Evolutionary conservation across 2,888 invertebrate species (phyloP).

Genomic region (Polymixis lichenea): DNA sequence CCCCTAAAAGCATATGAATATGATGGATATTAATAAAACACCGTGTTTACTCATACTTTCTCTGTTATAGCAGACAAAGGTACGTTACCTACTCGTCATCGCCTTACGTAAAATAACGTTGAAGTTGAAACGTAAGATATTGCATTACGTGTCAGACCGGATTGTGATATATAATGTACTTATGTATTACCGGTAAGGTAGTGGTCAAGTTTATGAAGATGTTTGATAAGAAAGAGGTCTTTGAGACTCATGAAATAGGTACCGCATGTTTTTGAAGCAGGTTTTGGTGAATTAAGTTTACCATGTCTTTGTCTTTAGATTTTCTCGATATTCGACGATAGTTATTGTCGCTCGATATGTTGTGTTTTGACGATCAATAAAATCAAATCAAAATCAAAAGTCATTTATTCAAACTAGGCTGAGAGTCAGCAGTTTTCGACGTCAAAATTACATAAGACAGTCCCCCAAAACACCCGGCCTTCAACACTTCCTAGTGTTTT

Average conservation of each 20-base stretch:
- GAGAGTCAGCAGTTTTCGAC: no score
- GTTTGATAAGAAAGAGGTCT: not conserved
- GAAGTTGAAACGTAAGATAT: conserved; percentile 29
- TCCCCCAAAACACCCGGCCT: no score
- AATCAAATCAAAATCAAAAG: no score
- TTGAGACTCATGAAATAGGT: not conserved
- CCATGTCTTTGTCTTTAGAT: not conserved
- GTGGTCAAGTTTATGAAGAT: conserved; percentile 46
- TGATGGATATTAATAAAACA: conserved; percentile 4
- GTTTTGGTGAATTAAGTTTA: not conserved
- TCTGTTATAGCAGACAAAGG: conserved; percentile 46
- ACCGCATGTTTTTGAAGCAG: not conserved
- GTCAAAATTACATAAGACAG: no score
- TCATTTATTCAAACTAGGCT: no score
- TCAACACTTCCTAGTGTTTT: no score
- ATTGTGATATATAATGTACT: conserved; percentile 14
- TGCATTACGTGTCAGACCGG: conserved; percentile 44
- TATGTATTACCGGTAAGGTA: not conserved
- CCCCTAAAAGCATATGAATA: no score
- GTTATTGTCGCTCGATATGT: not conserved
- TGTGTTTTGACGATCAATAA: not conserved
- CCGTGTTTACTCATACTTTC: conserved; percentile 50
- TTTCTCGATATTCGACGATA: not conserved
- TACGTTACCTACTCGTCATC: conserved; percentile 9
- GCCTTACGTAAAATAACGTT: conserved; percentile 42